phyloP scores from a whole-genome alignment of 2,888 invertebrate genomes.

The Sphaeridia pumilis region DNA sequence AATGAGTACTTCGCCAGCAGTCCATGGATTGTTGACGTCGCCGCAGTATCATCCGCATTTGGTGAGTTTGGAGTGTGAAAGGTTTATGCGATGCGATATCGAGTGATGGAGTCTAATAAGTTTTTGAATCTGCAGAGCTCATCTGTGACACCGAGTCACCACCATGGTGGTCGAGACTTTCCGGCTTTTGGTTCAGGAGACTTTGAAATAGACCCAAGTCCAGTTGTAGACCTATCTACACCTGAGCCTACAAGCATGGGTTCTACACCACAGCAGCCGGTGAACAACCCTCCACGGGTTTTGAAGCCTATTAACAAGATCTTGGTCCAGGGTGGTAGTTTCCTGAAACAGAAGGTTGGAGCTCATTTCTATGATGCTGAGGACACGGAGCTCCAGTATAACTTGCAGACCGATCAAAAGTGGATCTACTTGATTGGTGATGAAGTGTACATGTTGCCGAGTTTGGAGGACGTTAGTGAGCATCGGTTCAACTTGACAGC shows the following conservation, averaged over 20 bases:
- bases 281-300: slow-evolving; percentile 3
- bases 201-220: slow-evolving; percentile 1
- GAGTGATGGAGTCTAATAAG: too few species aligned
- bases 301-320: slow-evolving; percentile 10
- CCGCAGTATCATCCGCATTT: too few species aligned
- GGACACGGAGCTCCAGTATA: not conserved
- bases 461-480: slow-evolving; percentile 21
- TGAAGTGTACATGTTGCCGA: slow-evolving; percentile 12
- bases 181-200: slow-evolving; percentile 17
- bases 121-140: too few species aligned
- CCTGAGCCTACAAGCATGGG: not conserved
- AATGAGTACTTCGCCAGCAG: too few species aligned
- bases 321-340: slow-evolving; percentile 9
- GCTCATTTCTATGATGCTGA: slow-evolving; percentile 9
- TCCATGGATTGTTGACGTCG: too few species aligned
- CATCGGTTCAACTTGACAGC: slow-evolving; percentile 18
- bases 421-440: slow-evolving; percentile 11
- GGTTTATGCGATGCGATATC: too few species aligned
- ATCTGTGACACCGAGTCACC: too few species aligned
- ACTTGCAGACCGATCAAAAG: not conserved
- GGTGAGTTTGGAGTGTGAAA: too few species aligned
- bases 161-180: too few species aligned
- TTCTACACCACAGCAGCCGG: not conserved
- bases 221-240: not conserved
- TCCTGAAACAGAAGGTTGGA: slow-evolving; percentile 5